Percentiles rank a stretch among this genome's conserved stretches.
phyloP scores from a whole-genome alignment of 1,140 invertebrate species.

The Drosophila hydei region DNA sequence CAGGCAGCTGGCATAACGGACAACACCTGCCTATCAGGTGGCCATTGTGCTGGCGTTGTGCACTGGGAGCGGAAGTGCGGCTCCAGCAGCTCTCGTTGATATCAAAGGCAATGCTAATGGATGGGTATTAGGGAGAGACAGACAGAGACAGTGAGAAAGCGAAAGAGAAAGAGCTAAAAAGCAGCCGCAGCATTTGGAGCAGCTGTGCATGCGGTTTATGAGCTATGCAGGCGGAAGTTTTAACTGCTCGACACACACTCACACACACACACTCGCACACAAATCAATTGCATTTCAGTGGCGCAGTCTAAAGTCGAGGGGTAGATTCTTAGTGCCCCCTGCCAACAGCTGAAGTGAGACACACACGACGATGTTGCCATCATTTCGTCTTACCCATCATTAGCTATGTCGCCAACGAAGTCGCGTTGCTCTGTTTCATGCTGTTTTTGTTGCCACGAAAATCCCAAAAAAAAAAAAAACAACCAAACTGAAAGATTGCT shows the following conservation, averaged over 20 bases:
- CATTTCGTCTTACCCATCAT: constrained; percentile 18
- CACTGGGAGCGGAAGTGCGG: constrained; percentile 57
- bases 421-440: constrained; percentile 41
- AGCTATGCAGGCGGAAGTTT: constrained; percentile 69
- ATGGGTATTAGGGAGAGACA: constrained; percentile 9
- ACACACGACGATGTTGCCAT: constrained; percentile 37
- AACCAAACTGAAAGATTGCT: constrained; percentile 45
- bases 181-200: constrained; percentile 59
- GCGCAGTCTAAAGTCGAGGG: constrained; percentile 13
- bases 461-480: constrained; percentile 51
- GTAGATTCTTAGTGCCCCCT: constrained; percentile 23
- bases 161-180: neutral
- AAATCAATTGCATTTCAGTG: constrained; percentile 34
- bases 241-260: constrained; percentile 45
- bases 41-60: constrained; percentile 16
- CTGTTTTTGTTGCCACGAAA: constrained; percentile 67
- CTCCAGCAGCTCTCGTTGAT: constrained; percentile 22
- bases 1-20: constrained; percentile 44
- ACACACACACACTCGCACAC: constrained; percentile 15
- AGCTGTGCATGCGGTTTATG: constrained; percentile 64
- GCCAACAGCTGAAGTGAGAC: constrained; percentile 34
- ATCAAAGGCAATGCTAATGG: constrained; percentile 56
- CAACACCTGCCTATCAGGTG: constrained; percentile 62
- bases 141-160: constrained; percentile 9
- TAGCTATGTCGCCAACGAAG: constrained; percentile 39